phyloP scores from a whole-genome alignment of 1,140 invertebrate species.

The Cotesia typhae region DNA sequence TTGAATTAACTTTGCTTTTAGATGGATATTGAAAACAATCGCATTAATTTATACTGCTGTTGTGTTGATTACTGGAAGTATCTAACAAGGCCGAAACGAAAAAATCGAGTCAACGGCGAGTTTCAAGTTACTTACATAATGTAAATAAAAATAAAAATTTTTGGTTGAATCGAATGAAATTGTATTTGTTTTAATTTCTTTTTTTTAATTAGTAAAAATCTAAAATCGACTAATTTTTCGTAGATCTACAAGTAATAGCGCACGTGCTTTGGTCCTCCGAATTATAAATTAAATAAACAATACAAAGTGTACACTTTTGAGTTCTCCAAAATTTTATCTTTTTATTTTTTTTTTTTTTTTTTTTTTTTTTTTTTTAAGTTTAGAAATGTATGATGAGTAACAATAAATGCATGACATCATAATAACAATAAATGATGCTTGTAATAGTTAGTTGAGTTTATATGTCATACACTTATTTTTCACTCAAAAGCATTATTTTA shows the following conservation, averaged over 20 bases:
- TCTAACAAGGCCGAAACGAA: constrained; percentile 34
- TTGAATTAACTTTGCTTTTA: constrained; percentile 13
- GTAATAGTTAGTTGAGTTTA: constrained; percentile 14
- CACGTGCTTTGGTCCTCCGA: too few species aligned
- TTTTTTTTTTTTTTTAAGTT: background rate
- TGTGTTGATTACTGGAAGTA: constrained; percentile 54
- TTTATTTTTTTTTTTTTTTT: background rate
- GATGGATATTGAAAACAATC: constrained; percentile 49
- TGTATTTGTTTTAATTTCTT: too few species aligned
- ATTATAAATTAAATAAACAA: too few species aligned
- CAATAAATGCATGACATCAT: too few species aligned
- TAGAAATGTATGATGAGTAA: background rate
- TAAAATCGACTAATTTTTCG: too few species aligned
- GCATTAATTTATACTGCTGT: constrained; percentile 55
- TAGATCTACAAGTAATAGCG: too few species aligned
- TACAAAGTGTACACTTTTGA: too few species aligned
- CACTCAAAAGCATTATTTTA: constrained; percentile 9
- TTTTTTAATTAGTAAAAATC: too few species aligned
- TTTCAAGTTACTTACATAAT: constrained; percentile 58
- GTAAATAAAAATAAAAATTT: constrained; percentile 41
- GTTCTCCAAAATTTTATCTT: too few species aligned
- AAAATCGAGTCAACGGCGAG: constrained; percentile 45
- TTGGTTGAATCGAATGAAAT: background rate
- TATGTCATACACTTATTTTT: constrained; percentile 6
- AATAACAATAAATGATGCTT: background rate